A percentile compares a stretch with the other conserved stretches of the same genome.
phyloP scores from a whole-genome alignment of 2,797 vertebrate genomes.

The Characodon lateralis region DNA sequence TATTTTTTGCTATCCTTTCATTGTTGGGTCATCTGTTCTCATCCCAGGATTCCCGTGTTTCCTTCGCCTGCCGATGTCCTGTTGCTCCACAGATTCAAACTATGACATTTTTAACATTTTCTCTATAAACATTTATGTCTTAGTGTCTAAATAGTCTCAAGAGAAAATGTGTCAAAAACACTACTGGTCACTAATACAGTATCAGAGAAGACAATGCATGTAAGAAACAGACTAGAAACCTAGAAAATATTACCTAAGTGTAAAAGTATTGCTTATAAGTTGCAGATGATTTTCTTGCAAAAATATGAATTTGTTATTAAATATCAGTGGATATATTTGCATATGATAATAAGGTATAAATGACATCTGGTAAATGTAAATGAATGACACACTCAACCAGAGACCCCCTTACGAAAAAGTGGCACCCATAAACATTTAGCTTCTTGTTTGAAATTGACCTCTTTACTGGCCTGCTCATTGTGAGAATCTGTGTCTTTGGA shows the following conservation, averaged over 20 bases:
- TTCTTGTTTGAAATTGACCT: conserved; percentile 46
- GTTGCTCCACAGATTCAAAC: too few species aligned
- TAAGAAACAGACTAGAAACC: not conserved
- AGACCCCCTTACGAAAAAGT: conserved; percentile 29
- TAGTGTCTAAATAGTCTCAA: not conserved
- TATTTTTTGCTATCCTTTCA: too few species aligned
- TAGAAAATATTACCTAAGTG: not conserved
- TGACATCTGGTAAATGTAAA: conserved; percentile 31
- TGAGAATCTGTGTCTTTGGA: conserved; percentile 42
- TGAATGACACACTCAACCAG: conserved; percentile 43
- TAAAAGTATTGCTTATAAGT: not conserved
- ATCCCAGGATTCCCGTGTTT: too few species aligned
- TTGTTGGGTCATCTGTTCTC: too few species aligned
- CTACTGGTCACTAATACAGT: not conserved
- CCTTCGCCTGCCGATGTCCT: too few species aligned
- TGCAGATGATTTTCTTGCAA: not conserved
- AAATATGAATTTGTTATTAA: not conserved
- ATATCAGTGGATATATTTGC: not conserved
- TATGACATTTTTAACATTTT: too few species aligned
- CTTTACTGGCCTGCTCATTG: conserved; percentile 42
- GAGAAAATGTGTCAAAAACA: not conserved
- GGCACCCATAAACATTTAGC: conserved; percentile 31
- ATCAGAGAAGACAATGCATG: not conserved
- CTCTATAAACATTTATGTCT: not conserved
- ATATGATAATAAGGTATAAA: not conserved